Conservation (phyloP, 2,113 vertebrate species). For the Ophthalmolycus amberensis region DNA sequence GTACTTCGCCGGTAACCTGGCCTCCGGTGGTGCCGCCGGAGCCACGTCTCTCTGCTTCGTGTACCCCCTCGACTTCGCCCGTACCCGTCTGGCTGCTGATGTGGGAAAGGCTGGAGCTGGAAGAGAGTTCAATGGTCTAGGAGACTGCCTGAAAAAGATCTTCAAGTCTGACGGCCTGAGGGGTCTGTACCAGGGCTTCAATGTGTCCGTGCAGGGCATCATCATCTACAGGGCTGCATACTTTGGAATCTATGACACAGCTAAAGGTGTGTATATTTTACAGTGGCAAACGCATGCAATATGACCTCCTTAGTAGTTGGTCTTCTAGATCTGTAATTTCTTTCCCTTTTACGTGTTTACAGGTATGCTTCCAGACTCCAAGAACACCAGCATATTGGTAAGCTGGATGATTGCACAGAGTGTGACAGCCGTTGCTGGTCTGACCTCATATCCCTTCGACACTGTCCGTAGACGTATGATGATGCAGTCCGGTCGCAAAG, state of each 20-base stretch:
- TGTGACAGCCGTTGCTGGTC: conserved; percentile 89
- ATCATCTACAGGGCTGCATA: conserved; percentile 97
- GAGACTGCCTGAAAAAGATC: conserved; percentile 88
- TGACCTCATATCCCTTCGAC: conserved; percentile 94
- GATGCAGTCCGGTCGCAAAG: conserved; percentile 98
- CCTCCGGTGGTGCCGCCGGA: conserved; percentile 88
- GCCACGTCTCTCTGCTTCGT: conserved; percentile 92
- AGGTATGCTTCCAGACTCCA: conserved; percentile 96
- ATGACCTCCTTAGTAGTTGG: accelerated
- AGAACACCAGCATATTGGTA: conserved; percentile 91
- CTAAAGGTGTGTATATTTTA: conserved; percentile 85
- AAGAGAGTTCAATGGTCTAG: conserved; percentile 88
- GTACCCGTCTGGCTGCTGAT: conserved; percentile 89
- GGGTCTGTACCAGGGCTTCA: conserved; percentile 91
- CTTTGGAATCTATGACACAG: conserved; percentile 95
- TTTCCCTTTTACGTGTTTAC: neutral
- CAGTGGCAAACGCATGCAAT: no score
- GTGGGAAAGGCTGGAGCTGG: conserved; percentile 85
- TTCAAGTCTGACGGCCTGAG: conserved; percentile 85
- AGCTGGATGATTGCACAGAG: conserved; percentile 97
- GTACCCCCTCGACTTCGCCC: conserved; percentile 91
- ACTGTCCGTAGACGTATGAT: conserved; percentile 95
- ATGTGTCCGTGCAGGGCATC: conserved; percentile 94
- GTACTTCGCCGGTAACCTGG: conserved; percentile 92
- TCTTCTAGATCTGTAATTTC: neutral